Evolutionary conservation across 2,888 invertebrate genomes (phyloP), one percentile per base, ranked within the genome.

Genomic region (Erynnis tages): DNA sequence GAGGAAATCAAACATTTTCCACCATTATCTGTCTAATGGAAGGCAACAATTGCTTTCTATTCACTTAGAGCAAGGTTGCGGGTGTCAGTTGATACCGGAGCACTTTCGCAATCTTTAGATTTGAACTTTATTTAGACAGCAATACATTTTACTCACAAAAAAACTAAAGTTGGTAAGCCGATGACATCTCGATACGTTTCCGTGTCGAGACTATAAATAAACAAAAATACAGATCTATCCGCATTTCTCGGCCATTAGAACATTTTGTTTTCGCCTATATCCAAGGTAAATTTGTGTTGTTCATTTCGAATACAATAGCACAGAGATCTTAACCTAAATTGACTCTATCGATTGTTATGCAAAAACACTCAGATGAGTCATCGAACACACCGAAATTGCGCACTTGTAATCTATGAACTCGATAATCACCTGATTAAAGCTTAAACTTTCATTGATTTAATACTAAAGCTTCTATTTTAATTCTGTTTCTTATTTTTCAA

Each of bases 291-390:
- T 79, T 73, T 76, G 71, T 73, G 78, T 75, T 76, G 75, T 75
- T 79, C 65, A 64, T 78, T 74, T 69, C 63, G 73, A 76, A 82
- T 76, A 82, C 79, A 83, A 81, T 76, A 79, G 72, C 76, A 76
- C 75, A 71, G 67, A 82, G 78, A 82, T 86, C 78, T 86, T 88
- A 88, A 89, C 88, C 89, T 88, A 86, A 84, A 87, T 88, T 80
- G 80, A 76, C 79, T 80, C 77, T 79, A 89, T 89, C 84, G 86
- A 89, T 89, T 89, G 84, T 87, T 87, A 85, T 84, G 86, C 87
- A 83, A 87, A 87, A 87, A 86, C 85, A 87, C 81, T 71, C 61
- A 60, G 53, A 76, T 82, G 79, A 81, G 69, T 82, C 79, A 82
- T 75, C 63, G 57, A 71, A 62, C 55, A 63, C 70, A 76, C 73